phyloP scores from a whole-genome alignment of 2,113 vertebrate species.

The Cavia aperea region DNA sequence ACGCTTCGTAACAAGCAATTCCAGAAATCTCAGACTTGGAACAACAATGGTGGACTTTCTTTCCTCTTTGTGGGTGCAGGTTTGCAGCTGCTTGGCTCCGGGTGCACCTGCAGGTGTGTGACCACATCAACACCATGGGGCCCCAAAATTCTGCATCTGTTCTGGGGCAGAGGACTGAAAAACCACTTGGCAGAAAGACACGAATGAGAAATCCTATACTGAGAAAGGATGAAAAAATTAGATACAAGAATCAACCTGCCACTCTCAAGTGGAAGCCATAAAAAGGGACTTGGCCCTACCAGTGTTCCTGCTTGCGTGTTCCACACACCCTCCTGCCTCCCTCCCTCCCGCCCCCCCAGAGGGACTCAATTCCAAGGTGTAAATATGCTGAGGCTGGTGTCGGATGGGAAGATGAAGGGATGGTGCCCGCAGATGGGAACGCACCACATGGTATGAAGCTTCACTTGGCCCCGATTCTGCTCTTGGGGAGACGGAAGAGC shows the following conservation, averaged over 20 bases:
- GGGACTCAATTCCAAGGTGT: conserved; percentile 8
- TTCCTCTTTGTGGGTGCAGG: background rate
- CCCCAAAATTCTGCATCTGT: no score
- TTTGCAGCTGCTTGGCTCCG: background rate
- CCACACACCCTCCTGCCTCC: no score
- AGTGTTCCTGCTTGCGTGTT: background rate
- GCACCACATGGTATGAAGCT: rapidly evolving
- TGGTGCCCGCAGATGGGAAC: rapidly evolving
- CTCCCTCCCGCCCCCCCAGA: background rate
- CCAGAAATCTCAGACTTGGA: background rate
- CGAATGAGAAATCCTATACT: background rate
- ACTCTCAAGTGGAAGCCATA: background rate
- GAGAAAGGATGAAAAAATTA: background rate
- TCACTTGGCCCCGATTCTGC: background rate
- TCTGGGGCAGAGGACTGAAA: background rate
- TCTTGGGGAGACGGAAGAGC: rapidly evolving
- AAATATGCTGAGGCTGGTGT: rapidly evolving
- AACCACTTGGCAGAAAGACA: rapidly evolving
- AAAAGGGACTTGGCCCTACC: background rate
- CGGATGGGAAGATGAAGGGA: background rate
- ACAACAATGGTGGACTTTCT: background rate
- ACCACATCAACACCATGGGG: rapidly evolving
- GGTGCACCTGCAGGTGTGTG: background rate
- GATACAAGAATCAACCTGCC: background rate
- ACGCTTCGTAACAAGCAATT: rapidly evolving